Conservation (phyloP, 2,113 vertebrate species). For the Camelus bactrianus region DNA sequence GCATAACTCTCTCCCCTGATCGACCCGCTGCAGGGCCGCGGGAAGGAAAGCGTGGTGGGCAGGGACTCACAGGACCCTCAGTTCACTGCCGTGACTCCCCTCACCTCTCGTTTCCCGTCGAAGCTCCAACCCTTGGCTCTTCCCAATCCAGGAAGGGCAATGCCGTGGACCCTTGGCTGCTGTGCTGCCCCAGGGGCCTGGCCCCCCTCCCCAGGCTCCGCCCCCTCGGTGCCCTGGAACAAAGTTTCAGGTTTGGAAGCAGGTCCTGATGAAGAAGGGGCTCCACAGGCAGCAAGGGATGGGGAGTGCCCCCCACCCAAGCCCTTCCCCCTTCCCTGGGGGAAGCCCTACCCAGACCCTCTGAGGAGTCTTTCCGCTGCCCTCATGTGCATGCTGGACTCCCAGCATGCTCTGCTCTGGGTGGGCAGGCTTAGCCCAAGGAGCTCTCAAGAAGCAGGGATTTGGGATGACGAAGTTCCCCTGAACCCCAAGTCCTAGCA, state of each 20-base stretch:
- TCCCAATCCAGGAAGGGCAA: conserved; percentile 83
- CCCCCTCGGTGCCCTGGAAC: conserved; percentile 70
- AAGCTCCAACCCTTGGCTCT: conserved; percentile 84
- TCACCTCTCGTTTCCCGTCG: conserved; percentile 83
- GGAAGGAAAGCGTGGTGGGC: neutral
- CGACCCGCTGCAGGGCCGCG: too few species aligned
- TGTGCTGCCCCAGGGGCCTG: conserved; percentile 52
- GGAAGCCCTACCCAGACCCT: neutral
- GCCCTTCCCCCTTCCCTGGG: neutral
- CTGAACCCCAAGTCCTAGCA: neutral
- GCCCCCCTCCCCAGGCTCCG: conserved; percentile 68
- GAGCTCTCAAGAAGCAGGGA: neutral
- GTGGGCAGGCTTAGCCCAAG: neutral
- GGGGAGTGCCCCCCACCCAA: too few species aligned
- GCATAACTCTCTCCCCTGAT: neutral
- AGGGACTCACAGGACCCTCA: neutral
- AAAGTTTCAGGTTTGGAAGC: conserved; percentile 37
- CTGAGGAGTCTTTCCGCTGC: neutral
- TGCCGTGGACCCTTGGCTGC: conserved; percentile 76
- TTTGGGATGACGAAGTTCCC: neutral
- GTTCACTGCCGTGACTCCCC: neutral
- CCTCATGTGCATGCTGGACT: neutral
- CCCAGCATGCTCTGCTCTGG: conserved; percentile 26
- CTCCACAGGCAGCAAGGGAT: neutral
- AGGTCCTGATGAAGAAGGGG: neutral